phyloP scores from a whole-genome alignment of 1,140 invertebrate genomes.

The Drosophila serrata region DNA sequence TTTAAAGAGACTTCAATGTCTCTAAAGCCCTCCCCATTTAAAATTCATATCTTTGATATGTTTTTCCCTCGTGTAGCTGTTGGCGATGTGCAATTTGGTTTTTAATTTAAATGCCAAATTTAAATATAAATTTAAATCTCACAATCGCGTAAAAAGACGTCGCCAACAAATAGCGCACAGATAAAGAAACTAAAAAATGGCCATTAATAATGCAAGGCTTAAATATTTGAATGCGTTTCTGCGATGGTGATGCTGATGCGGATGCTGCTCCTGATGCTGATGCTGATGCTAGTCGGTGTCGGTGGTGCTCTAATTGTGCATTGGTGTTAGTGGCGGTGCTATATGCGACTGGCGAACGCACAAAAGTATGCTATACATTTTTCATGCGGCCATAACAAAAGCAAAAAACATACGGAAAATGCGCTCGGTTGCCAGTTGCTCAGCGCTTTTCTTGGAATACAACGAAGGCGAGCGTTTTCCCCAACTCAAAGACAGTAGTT shows the following conservation, averaged over 20 bases:
- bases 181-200: constrained; percentile 48
- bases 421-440: constrained; percentile 55
- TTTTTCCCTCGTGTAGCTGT: constrained; percentile 10
- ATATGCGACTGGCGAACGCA: constrained; percentile 55
- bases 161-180: constrained; percentile 26
- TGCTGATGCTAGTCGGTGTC: constrained; percentile 29
- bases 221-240: constrained; percentile 65
- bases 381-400: constrained; percentile 66
- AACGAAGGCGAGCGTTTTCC: constrained; percentile 51
- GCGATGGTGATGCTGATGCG: constrained; percentile 38
- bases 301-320: constrained; percentile 59
- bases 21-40: background rate
- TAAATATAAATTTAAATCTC: constrained; percentile 75
- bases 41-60: background rate
- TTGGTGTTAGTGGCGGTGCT: constrained; percentile 27
- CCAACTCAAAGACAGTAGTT: constrained; percentile 31
- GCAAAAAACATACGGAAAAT: constrained; percentile 66
- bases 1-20: background rate
- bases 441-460: constrained; percentile 64
- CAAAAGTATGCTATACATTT: constrained; percentile 79
- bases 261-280: constrained; percentile 30
- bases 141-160: constrained; percentile 30
- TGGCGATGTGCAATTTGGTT: constrained; percentile 64
- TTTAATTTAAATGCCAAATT: constrained; percentile 76
- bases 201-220: constrained; percentile 75